Evolutionary conservation across 2,113 vertebrate genomes (phyloP), one percentile per base, ranked within the genome.

Genomic region (Saccopteryx leptura): DNA sequence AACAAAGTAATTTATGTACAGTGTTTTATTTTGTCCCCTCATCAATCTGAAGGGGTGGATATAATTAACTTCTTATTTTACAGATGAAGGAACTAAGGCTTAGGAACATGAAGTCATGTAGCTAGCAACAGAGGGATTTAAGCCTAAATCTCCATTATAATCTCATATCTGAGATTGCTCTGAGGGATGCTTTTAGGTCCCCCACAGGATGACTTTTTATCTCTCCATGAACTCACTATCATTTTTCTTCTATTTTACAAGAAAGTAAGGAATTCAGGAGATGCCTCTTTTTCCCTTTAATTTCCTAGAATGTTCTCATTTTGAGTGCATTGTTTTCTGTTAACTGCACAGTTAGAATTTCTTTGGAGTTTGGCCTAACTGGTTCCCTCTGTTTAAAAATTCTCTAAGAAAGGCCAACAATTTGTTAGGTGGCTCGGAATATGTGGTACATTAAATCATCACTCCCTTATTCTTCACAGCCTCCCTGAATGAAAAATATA

Each of bases 71-170:
- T 54, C 58, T 86, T 24, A 56, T 58, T 84, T 69, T 71, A 31
- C 9, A 87, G 54, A 2, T 46, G 26, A 92, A 52, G 13, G 13
- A 88, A 54, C 14, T 69, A 84, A 96, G 28, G 8, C 4, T 74
- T 54, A 71, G 58, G 52, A 90, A 65, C 76, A 86, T 50, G 84
- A 76, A 86, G 26, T 50, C 17, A 58, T 93, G 23, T 7, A 58
- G 12, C 24, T 83, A 58, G 31, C 39, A 95, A 9, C 21, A 74
- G 39, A 81, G 21, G 19, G 1, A 91, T 94, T 95, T 86, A 86
- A 94, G 54, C 2, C 18, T 71, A 87, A 91, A 14, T 93, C 24
- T 76, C 60, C 10, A 65, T 85, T 78, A 14, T 85, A 93, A 88
- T 54, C 3, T 21, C 19, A 88, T 75, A 26, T 33, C 56, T 48